Evolutionary conservation across 2,888 invertebrate genomes (phyloP), one percentile per base, ranked within the genome.

Genomic region (Acrocyrtus sp.): DNA sequence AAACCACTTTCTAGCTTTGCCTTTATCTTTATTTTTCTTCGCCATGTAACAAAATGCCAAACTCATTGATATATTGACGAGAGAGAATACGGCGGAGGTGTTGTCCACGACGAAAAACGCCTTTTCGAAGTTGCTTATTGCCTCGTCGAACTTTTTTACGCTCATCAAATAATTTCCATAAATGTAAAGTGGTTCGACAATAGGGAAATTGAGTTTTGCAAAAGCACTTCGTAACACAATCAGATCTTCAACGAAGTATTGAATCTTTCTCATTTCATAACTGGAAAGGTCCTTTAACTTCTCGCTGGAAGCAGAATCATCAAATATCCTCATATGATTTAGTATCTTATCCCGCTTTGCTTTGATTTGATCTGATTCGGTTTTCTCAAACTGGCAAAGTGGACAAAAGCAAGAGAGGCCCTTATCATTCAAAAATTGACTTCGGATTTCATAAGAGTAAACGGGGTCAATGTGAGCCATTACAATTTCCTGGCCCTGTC

Each of bases 401-500:
- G 62, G 2, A 19, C 75, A 75, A 3, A 22, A 21, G 21, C 75
- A 75, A 0, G 2, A 0, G 5, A 75, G 43, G 3, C 56, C 63
- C 29, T 54, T 65, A 15, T 12, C 26, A 2, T 27, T 27, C 2
- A 75, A 19, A 17, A 66, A 66, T 29, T 61, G 24, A 5, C 3
- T 22, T 22, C 75, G 54, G 22, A 12, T 19, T 43, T 56, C 41
- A 8, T 29, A 62, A 4, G 56, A 5, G 22, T 57, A 56, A 12
- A 57, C 62, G 2, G 75, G 66, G 1, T 61, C 66, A n/a, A 66
- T 58, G 51, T 76, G 74, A 8, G 73, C 56, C 48, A 74, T 76
- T 1, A 41, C 8, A 0, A 76, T 56, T 24, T 76, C 74, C 26
- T 74, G 63, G 3, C 58, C 66, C 12, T 56, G 39, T 1, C 47